Evolutionary conservation across 2,113 vertebrate genomes (phyloP).

Genomic region (Nycticebus coucang): DNA sequence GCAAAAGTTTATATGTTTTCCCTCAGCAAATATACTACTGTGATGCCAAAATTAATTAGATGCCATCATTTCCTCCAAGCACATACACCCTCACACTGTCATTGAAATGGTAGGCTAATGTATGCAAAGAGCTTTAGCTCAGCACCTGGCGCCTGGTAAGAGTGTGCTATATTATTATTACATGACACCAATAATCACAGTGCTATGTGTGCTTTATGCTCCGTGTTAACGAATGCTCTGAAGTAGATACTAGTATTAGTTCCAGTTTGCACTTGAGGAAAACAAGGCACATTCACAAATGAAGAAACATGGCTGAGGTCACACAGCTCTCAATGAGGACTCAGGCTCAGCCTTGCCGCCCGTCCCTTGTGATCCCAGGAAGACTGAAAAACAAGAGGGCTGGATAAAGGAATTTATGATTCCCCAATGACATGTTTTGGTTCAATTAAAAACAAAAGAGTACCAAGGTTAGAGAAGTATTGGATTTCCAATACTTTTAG

Average conservation of each 20-base stretch:
- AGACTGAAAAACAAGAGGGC: not conserved
- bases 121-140: not conserved
- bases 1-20: not conserved
- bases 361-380: not conserved
- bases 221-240: not conserved
- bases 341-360: not conserved
- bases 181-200: not conserved
- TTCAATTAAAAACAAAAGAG: not conserved
- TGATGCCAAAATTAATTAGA: not conserved
- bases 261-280: not conserved
- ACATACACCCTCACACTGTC: not conserved
- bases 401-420: not conserved
- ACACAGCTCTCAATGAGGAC: not conserved
- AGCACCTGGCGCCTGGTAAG: not conserved
- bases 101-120: not conserved
- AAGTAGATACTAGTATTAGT: not conserved
- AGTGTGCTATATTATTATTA: not conserved
- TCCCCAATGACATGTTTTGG: not conserved
- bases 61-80: not conserved
- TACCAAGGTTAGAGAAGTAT: not conserved
- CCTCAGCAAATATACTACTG: not conserved
- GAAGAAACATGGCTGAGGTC: not conserved
- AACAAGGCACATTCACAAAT: not conserved
- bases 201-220: not conserved
- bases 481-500: not conserved